These are phyloP conservation scores for Halocynthia roretzi DNA, from an alignment of 23 tunicate species.

Conservation along the genomic window DNA sequence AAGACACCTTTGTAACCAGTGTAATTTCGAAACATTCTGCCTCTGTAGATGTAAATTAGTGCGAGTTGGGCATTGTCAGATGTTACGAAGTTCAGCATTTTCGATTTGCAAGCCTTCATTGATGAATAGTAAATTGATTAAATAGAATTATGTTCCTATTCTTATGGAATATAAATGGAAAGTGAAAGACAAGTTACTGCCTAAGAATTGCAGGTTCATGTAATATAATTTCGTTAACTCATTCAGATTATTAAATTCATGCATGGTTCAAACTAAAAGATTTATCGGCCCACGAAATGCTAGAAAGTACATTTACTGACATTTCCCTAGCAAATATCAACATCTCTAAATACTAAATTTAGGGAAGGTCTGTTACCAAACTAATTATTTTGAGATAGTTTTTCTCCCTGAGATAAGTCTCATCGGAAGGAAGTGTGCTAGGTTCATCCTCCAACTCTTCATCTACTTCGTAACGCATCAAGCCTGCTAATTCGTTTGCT, in stretches of 20 bases:
- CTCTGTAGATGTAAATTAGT: slow-evolving; percentile 89
- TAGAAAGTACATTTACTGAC: too few relatives aligned
- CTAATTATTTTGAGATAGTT: slow-evolving; percentile 37
- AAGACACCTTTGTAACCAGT: slow-evolving; percentile 64
- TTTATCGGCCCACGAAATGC: too few relatives aligned
- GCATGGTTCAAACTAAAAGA: too few relatives aligned
- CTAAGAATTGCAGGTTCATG: too few relatives aligned
- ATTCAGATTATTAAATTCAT: too few relatives aligned
- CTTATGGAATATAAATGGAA: too few relatives aligned
- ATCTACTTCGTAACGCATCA: slow-evolving; percentile 85
- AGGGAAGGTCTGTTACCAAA: background rate
- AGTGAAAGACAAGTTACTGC: too few relatives aligned
- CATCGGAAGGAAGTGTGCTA: slow-evolving; percentile 9
- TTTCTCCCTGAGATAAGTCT: slow-evolving; percentile 16
- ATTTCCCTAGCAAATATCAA: background rate
- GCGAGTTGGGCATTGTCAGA: slow-evolving; percentile 92
- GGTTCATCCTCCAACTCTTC: slow-evolving; percentile 44
- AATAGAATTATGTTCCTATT: too few relatives aligned
- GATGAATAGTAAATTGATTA: too few relatives aligned
- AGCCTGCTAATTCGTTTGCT: slow-evolving; percentile 81
- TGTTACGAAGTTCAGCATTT: slow-evolving; percentile 90
- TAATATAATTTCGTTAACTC: too few relatives aligned
- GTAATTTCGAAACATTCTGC: slow-evolving; percentile 65
- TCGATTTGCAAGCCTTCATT: slow-evolving; percentile 68
- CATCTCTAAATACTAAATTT: slow-evolving; percentile 57